Evolutionary conservation across 2,113 vertebrate genomes (phyloP), one percentile per base, ranked within the genome.

Genomic region (Patagioenas fasciata): DNA sequence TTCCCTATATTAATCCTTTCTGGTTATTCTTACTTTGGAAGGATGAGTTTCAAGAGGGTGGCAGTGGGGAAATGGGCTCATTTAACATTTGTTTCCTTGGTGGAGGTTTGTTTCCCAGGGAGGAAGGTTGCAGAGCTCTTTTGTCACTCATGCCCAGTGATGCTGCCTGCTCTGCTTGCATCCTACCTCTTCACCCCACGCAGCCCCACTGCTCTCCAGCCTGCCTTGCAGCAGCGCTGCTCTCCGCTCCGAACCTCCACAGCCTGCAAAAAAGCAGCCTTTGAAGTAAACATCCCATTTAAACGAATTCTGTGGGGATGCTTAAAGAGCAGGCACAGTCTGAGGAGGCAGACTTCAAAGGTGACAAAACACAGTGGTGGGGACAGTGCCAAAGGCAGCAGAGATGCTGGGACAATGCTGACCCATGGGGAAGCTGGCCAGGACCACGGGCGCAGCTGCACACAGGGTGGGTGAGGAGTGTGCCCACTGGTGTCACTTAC

Each of bases 401-500:
- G 73, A 60, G 40, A 23, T 13, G 31, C 23, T 1, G 2, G 57
- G n/a, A 36, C 13, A 72, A 32, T 5, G 3, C 1, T 1, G 53
- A 9, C 13, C 2, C 0, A 2, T 40, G 34, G 25, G 15, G 24
- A 32, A 82, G n/a, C 18, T 71, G 47, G 20, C 44, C 4, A 13
- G 32, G 38, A 70, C 16, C 0, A 0, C 32, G 1, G 3, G 26
- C 17, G 28, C 44, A 54, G 15, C 15, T 64, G 19, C n/a, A 36
- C 6, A 2, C 0, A 2, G 34, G 14, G 26, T 13, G 1, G 0
- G 70, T 26, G 32, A 42, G 15, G 40, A 85, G 23, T 0, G 2
- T 47, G 29, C 20, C n/a, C 54, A 7, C 42, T 13, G 4, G 11
- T 29, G 34, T 53, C 38, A 53, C 36, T 32, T 48, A 6, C 6